Percentiles rank a stretch among this genome's conserved stretches.
Evolutionary conservation across 1,140 invertebrate species (phyloP).

Genomic region (Adelges cooleyi): DNA sequence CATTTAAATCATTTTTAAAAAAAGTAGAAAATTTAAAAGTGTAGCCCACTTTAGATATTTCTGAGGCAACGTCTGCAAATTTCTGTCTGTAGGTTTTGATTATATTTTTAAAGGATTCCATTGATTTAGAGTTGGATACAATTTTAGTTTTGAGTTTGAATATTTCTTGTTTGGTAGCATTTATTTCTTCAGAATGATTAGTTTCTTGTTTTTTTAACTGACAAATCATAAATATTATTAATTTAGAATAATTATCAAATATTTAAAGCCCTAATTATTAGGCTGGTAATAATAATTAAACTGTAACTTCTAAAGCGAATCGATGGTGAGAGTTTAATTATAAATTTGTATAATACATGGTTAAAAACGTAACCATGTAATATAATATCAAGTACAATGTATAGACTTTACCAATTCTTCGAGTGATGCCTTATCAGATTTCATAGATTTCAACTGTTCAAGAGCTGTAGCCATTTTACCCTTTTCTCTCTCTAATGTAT

Average conservation of each 20-base stretch:
- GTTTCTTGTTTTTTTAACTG: constrained; percentile 15
- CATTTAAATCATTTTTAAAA: not conserved
- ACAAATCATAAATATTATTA: not conserved
- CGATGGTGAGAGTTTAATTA: no score
- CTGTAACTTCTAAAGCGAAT: no score
- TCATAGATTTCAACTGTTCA: constrained; percentile 23
- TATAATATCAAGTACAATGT: no score
- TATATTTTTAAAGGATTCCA: constrained; percentile 23
- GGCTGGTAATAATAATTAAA: no score
- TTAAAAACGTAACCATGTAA: no score
- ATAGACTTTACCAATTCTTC: constrained; percentile 19
- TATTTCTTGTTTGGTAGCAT: constrained; percentile 10
- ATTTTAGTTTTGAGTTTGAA: constrained; percentile 14
- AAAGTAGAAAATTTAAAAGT: not conserved
- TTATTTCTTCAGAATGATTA: constrained; percentile 25
- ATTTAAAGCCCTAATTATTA: no score
- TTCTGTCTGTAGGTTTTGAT: constrained; percentile 2
- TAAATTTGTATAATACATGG: no score
- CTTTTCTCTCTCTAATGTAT: constrained; percentile 15
- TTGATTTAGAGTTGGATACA: not conserved
- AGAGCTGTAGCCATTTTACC: constrained; percentile 19
- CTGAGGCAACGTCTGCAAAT: constrained; percentile 1
- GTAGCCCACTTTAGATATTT: constrained; percentile 3
- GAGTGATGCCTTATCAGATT: constrained; percentile 21
- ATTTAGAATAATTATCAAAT: no score